Base-by-base conservation (phyloP, 2,113 vertebrate genomes). In the Anthoscopus minutus region DNA sequence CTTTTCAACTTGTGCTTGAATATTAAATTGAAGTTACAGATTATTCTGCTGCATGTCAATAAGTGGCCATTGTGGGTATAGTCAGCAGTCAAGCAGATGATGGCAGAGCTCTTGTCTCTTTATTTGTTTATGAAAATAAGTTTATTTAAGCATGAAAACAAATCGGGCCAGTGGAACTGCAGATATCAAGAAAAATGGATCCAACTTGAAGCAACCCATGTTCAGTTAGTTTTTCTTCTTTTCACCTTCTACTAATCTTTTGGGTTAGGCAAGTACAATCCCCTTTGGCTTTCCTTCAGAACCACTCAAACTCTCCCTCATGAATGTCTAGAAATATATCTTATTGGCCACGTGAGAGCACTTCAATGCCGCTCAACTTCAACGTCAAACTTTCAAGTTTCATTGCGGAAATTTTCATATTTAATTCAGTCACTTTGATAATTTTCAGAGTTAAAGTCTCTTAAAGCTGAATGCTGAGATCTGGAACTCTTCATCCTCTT, bases 291-390 rank as follows among this genome's bases (percentile, higher is more conserved):
- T 62, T 54, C 51, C 57, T 71, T 48, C 69, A 76, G 33, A 47
- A 72, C 10, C 66, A 60, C 20, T 27, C 23, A 37, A 54, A 50
- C 37, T 47, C 13, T 90, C 65, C n/a, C 21, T 58, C 16, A 5
- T 3, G 11, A 56, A 53, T 11, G 9, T 38, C 38, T 25, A 33
- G 13, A 37, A 67, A 45, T 25, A 1, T 3, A 28, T 25, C 14
- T 7, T 23, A 47, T 1, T 22, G 38, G 33, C 48, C 33, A 4
- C 0, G 0, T 4, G 4, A 31, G 15, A 58, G 30, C 20, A 38
- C 31, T 73, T 69, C 53, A 60, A 45, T 4, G 13, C 8, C 67
- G 44, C 73, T 35, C 37, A 1, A 17, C 38, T 51, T 28, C 77
- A 27, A 21, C 1, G 1, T 40, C n/a, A 54, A 69, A 78, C 6